Base-by-base conservation (phyloP, 2,797 vertebrate genomes). In the Gobio occitaniae region DNA sequence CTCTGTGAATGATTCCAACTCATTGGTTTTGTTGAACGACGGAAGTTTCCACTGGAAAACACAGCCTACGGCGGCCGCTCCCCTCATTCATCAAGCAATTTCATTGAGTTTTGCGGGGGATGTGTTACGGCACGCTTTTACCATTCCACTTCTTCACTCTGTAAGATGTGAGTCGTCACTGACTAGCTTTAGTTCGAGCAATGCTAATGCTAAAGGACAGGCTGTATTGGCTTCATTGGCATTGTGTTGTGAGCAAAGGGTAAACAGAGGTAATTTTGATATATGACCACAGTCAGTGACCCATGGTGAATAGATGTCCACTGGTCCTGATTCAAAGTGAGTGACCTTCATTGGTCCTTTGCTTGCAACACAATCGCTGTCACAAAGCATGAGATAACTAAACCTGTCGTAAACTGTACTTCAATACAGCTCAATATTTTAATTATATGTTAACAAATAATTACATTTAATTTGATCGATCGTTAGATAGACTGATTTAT, bases 11-110 rank as follows among this genome's bases (percentile, higher is more conserved):
- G 19, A 72, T 38, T 79, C 29, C 0, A 25, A 6, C 59, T 80
- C 59, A 75, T 10, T 15, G n/a, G 52, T 29, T 70, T 68, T 59
- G 82, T 36, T 59, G n/a, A n/a, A 25, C 10, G 36, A 68, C 56
- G 56, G 61, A 89, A 72, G 77, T 69, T 89, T 88, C 83, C 85
- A 84, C 19, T 68, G 72, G 61, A 70, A 69, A 80, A 86, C 82
- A 84, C 75, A 47, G 36, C 70, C 19, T 6, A n/a, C 16, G 75
- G 50, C 25, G 41, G 41, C 38, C 82, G 88, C 59, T 59, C 2
- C 38, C 10, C 32, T 61, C 47, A 32, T 83, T 44, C 6, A 44
- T 71, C 15, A n/a, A 11, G 3, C 5, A 7, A 1, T 29, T 56
- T 54, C n/a, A 3, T 25, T 19, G 9, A 29, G 59, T 11, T 82